phyloP scores from a whole-genome alignment of 2,113 vertebrate genomes.

The Cebidichthys violaceus region DNA sequence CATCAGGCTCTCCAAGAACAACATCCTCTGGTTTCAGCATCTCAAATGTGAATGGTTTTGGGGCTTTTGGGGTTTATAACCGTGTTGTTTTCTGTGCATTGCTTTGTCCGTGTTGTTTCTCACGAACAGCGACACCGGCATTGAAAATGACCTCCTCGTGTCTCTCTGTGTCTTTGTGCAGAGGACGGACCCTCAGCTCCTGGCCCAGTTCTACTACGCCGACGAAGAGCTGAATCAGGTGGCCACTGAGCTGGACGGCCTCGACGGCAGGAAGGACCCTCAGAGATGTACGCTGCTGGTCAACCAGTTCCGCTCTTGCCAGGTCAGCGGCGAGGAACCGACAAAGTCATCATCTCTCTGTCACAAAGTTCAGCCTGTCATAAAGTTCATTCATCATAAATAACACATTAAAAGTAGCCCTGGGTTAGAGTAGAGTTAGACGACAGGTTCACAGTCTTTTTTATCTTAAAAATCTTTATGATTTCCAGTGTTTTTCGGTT shows the following conservation, averaged over 20 bases:
- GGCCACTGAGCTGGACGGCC: slow-evolving; percentile 94
- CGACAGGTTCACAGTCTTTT: background rate
- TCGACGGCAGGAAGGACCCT: slow-evolving; percentile 96
- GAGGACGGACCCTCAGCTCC: slow-evolving; percentile 96
- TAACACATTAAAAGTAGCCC: slow-evolving; percentile 8
- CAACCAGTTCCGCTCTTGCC: slow-evolving; percentile 98
- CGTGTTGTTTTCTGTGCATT: background rate
- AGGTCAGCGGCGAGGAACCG: slow-evolving; percentile 82
- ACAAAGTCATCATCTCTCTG: background rate
- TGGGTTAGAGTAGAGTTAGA: background rate
- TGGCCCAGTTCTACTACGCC: slow-evolving; percentile 98
- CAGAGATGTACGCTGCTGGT: slow-evolving; percentile 96
- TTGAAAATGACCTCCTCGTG: slow-evolving; percentile 3
- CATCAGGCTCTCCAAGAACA: background rate
- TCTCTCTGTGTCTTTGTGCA: slow-evolving; percentile 71
- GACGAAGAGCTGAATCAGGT: slow-evolving; percentile 98
- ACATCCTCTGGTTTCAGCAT: background rate
- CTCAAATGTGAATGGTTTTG: background rate
- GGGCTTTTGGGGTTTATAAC: too few relatives aligned
- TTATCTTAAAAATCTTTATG: background rate
- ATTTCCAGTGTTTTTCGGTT: background rate
- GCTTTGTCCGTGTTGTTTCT: background rate
- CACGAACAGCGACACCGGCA: background rate
- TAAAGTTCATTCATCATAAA: slow-evolving; percentile 10
- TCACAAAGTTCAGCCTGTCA: background rate